These are phyloP conservation scores for Hyppa rectilinea DNA, from an alignment of 2,888 invertebrate species.

Conservation along the genomic window DNA sequence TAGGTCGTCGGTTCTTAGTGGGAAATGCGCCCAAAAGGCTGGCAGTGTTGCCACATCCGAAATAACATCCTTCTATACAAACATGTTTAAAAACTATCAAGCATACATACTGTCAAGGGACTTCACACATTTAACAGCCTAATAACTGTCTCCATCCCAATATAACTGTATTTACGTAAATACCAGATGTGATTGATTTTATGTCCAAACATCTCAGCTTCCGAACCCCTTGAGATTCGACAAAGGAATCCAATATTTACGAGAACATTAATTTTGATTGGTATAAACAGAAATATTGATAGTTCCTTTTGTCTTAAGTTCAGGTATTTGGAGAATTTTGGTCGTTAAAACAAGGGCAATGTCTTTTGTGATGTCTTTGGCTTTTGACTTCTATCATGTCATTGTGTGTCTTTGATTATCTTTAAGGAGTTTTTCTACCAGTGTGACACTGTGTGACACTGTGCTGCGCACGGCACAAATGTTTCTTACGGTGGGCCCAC, in stretches of 20 bases:
- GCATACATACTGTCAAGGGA: constrained; percentile 40
- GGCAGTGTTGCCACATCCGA: too few species aligned
- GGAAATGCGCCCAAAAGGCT: too few species aligned
- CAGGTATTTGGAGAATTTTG: constrained; percentile 34
- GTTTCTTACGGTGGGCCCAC: too few species aligned
- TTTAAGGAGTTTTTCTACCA: neutral
- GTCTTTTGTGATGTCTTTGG: neutral
- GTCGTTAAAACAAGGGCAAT: neutral
- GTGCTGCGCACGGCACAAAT: too few species aligned
- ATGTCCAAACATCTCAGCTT: constrained; percentile 56
- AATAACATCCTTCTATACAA: neutral
- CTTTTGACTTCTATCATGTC: neutral
- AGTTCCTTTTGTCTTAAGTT: constrained; percentile 41
- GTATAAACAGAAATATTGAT: constrained; percentile 57
- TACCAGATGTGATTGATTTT: constrained; percentile 66
- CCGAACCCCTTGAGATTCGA: constrained; percentile 65
- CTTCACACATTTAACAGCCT: constrained; percentile 53
- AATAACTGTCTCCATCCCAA: constrained; percentile 59
- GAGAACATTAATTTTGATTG: constrained; percentile 66
- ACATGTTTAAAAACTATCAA: constrained; percentile 35
- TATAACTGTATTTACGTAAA: constrained; percentile 63
- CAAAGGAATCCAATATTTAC: constrained; percentile 67
- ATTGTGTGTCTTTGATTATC: neutral
- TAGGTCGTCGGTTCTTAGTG: too few species aligned
- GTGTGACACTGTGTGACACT: too few species aligned